phyloP scores from a whole-genome alignment of 2,888 invertebrate species.

The Eutolmus rufibarbis region DNA sequence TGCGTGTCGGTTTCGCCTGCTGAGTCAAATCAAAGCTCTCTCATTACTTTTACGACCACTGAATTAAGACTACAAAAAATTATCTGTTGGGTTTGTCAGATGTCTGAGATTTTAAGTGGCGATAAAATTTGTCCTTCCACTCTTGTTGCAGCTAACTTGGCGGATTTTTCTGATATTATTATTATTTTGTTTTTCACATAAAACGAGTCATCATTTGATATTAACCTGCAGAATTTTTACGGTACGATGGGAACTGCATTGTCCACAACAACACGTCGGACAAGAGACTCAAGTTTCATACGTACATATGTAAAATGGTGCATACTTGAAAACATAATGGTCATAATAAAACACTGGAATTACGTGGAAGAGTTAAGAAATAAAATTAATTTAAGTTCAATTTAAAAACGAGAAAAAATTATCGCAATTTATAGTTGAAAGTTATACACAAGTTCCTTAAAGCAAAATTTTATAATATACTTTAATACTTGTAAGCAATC shows the following conservation, averaged over 20 bases:
- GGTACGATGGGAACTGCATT: neutral
- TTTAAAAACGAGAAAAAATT: neutral
- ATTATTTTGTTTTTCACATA: neutral
- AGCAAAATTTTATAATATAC: no score
- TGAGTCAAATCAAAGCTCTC: neutral
- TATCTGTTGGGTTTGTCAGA: neutral
- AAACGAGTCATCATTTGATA: neutral
- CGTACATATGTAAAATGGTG: neutral
- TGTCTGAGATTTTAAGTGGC: neutral
- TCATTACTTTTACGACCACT: neutral
- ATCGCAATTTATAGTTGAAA: neutral
- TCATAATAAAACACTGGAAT: neutral
- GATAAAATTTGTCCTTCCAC: neutral
- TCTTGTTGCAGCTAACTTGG: neutral
- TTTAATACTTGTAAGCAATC: no score
- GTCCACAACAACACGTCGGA: neutral
- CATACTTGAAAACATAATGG: neutral
- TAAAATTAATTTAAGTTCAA: neutral
- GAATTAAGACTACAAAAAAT: neutral
- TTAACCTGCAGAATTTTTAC: neutral
- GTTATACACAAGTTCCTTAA: neutral
- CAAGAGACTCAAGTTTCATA: neutral
- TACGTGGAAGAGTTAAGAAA: neutral
- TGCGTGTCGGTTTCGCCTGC: neutral
- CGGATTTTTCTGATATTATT: neutral